phyloP scores from a whole-genome alignment of 2,888 invertebrate genomes.

The Parnassius smintheus region DNA sequence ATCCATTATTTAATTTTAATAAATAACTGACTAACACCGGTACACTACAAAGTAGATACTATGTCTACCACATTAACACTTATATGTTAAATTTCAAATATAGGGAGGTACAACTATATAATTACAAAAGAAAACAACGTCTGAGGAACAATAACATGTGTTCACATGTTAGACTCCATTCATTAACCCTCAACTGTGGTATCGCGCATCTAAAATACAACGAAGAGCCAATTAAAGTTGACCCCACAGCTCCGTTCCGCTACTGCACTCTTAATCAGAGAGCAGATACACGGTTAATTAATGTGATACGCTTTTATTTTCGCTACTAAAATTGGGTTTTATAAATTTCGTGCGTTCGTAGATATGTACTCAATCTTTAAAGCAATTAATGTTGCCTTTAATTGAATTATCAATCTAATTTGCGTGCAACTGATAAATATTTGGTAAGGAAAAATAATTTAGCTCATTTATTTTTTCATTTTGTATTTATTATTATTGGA shows the following conservation, averaged over 20 bases:
- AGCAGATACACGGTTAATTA: conserved; percentile 75
- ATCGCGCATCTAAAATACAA: conserved; percentile 75
- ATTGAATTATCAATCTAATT: conserved; percentile 7
- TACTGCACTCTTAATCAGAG: conserved; percentile 76
- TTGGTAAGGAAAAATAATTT: background rate
- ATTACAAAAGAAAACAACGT: conserved; percentile 64
- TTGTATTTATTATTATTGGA: too few species aligned
- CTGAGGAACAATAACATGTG: conserved; percentile 64
- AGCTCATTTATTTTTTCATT: too few species aligned
- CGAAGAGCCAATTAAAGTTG: conserved; percentile 73
- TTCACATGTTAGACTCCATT: conserved; percentile 70
- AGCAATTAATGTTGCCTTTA: conserved; percentile 15
- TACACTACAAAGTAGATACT: conserved; percentile 19
- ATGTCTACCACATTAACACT: conserved; percentile 23
- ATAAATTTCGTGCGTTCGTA: conserved; percentile 42
- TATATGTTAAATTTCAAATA: conserved; percentile 19
- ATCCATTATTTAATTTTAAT: background rate
- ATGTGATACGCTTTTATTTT: conserved; percentile 72
- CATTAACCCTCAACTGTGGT: conserved; percentile 61
- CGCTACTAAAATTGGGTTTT: conserved; percentile 47
- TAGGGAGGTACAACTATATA: conserved; percentile 42
- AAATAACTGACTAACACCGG: conserved; percentile 10
- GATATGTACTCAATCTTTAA: conserved; percentile 11
- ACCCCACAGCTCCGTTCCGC: conserved; percentile 64
- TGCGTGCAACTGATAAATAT: background rate